A percentile compares a stretch with the other conserved stretches of the same genome.
These are phyloP conservation scores for Sceloporus undulatus DNA, from an alignment of 2,113 vertebrate genomes.

Conservation along the genomic window DNA sequence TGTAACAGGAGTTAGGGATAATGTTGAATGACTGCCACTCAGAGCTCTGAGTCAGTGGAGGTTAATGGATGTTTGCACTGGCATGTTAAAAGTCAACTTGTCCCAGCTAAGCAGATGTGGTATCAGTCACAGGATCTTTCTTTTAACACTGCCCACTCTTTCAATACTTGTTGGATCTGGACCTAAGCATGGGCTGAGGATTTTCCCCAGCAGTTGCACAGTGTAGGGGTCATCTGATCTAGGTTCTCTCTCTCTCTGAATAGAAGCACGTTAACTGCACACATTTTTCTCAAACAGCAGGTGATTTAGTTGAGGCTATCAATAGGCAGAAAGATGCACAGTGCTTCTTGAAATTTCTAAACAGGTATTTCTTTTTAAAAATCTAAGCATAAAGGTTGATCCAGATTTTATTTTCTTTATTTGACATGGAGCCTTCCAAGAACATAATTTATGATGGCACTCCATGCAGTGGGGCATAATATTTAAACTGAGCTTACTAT, in stretches of 20 bases:
- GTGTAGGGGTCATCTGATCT: no score
- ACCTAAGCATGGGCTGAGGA: no score
- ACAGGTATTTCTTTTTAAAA: neutral
- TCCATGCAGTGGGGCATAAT: neutral
- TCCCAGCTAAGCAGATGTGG: neutral
- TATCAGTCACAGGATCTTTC: neutral
- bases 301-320: neutral
- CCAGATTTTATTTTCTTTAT: neutral
- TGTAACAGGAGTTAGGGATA: no score
- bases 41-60: neutral
- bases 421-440: neutral
- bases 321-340: neutral
- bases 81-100: neutral
- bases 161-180: neutral
- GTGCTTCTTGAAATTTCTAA: no score
- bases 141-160: neutral
- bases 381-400: neutral
- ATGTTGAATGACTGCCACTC: neutral
- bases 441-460: neutral
- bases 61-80: neutral
- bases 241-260: neutral
- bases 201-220: neutral
- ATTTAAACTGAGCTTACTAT: neutral
- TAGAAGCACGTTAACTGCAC: neutral
- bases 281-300: no score